Evolutionary conservation across 2,113 vertebrate species (phyloP).

Genomic region (Acanthisitta chloris): DNA sequence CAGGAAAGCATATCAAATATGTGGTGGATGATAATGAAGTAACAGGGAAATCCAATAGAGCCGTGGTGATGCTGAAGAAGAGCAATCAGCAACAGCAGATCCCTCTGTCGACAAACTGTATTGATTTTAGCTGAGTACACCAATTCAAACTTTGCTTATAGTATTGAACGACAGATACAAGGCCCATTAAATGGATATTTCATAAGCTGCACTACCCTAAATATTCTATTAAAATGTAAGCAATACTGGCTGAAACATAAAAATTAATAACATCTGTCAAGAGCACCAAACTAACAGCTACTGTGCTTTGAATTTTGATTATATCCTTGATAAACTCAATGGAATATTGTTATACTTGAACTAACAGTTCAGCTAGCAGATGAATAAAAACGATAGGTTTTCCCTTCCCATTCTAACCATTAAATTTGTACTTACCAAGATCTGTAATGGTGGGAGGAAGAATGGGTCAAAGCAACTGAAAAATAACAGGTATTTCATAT

Average conservation of each 20-base stretch:
- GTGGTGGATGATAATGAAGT: neutral
- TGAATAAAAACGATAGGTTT: neutral
- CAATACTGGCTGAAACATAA: neutral
- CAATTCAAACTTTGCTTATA: neutral
- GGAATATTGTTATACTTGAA: neutral
- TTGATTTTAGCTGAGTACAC: neutral
- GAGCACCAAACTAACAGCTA: neutral
- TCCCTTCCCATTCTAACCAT: neutral
- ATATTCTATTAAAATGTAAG: neutral
- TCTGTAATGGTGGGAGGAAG: neutral
- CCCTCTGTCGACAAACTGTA: neutral
- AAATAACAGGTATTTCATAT: conserved; percentile 27
- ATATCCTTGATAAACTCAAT: neutral
- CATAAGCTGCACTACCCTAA: neutral
- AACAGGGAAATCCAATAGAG: neutral
- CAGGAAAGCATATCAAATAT: neutral
- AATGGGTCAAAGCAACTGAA: neutral
- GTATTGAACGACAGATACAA: neutral
- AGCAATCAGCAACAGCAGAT: neutral
- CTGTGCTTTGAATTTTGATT: neutral
- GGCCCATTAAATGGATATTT: neutral
- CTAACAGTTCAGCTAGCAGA: neutral
- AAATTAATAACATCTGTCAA: neutral
- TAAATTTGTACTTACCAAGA: neutral
- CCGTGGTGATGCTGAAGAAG: neutral